These are phyloP conservation scores for Haemorhous mexicanus DNA, from an alignment of 2,113 vertebrate genomes.

Conservation along the genomic window DNA sequence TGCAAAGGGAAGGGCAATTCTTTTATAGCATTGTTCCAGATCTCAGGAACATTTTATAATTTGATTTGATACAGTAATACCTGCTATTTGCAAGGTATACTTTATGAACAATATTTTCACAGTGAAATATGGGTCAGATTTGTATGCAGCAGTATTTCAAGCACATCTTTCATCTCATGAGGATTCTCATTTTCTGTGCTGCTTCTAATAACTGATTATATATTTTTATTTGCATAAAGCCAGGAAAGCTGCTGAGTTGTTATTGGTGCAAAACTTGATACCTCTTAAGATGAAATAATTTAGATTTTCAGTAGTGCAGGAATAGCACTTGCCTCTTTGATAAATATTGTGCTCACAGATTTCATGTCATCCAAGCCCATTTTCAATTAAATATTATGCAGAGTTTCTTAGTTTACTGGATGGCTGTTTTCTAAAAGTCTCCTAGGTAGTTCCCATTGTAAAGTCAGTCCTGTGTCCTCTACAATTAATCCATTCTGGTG, in stretches of 20 bases:
- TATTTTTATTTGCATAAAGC: neutral
- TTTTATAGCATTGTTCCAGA: neutral
- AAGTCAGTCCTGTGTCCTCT: neutral
- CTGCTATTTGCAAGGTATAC: neutral
- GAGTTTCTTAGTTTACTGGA: neutral
- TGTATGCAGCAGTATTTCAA: neutral
- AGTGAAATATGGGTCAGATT: neutral
- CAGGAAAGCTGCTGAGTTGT: neutral
- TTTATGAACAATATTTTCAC: neutral
- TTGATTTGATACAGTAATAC: neutral
- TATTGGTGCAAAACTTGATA: neutral
- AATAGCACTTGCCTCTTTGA: neutral
- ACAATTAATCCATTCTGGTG: neutral
- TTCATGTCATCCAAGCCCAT: neutral
- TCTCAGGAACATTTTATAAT: neutral
- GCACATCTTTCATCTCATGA: neutral
- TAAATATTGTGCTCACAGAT: neutral
- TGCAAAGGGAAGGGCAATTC: neutral
- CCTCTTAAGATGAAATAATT: neutral
- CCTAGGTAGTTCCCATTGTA: neutral
- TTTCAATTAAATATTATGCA: neutral
- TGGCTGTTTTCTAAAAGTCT: neutral
- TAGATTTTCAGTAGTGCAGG: neutral
- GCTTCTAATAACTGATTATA: neutral
- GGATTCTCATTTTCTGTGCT: neutral